A percentile compares a stretch with the other conserved stretches of the same genome.
Conservation (phyloP, 2,888 invertebrate species). For the Agrenia bidenticulata region DNA sequence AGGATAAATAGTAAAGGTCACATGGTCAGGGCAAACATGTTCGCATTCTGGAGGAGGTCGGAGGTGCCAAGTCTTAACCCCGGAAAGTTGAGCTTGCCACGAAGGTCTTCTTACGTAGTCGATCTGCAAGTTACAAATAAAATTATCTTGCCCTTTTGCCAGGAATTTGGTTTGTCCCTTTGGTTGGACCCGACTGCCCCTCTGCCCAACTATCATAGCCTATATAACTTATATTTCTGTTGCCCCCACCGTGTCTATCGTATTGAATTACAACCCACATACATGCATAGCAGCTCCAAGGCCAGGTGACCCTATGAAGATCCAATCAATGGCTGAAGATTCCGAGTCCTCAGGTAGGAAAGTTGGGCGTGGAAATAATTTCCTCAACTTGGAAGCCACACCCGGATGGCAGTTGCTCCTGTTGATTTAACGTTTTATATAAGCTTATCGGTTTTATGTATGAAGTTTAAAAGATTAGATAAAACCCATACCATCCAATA, state of each 20-base stretch:
- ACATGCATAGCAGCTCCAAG: conserved; percentile 89
- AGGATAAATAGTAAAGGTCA: conserved; percentile 76
- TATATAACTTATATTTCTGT: neutral
- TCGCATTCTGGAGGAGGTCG: conserved; percentile 87
- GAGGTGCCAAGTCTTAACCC: conserved; percentile 80
- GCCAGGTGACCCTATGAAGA: conserved; percentile 82
- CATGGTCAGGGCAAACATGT: conserved; percentile 65
- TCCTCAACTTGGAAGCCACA: conserved; percentile 70
- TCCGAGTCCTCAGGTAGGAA: conserved; percentile 88
- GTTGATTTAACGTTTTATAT: too few relatives aligned
- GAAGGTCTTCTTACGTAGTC: conserved; percentile 87
- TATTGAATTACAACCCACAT: conserved; percentile 55
- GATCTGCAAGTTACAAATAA: conserved; percentile 62
- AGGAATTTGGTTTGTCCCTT: too few relatives aligned
- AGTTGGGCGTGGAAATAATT: conserved; percentile 76
- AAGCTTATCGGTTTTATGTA: too few relatives aligned
- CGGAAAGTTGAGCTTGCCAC: conserved; percentile 90
- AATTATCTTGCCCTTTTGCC: too few relatives aligned
- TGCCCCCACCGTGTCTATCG: neutral
- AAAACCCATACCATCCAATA: conserved; percentile 75
- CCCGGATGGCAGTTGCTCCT: conserved; percentile 87
- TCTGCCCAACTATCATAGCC: too few relatives aligned
- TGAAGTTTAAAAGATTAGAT: too few relatives aligned
- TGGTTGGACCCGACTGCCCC: too few relatives aligned
- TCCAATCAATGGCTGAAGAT: conserved; percentile 82